phyloP scores from a whole-genome alignment of 2,888 invertebrate species.

The Cephus pulcher region DNA sequence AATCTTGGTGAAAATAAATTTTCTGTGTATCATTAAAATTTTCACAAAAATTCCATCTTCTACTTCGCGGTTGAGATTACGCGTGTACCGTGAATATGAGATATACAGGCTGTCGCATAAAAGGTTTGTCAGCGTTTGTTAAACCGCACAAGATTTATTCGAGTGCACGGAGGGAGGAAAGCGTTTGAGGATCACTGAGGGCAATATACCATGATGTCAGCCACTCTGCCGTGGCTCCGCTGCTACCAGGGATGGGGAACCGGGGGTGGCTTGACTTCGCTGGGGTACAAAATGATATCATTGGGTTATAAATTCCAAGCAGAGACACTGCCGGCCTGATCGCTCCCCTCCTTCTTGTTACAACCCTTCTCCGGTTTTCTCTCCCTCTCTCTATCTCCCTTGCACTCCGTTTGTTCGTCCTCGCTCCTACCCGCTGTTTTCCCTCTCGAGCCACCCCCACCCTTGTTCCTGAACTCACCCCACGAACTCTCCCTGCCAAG shows the following conservation, averaged over 20 bases:
- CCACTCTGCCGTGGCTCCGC: conserved; percentile 54
- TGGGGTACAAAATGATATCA: conserved; percentile 65
- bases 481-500: conserved; percentile 37
- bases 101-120: neutral
- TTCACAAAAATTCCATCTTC: neutral
- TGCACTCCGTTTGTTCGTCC: conserved; percentile 66
- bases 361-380: conserved; percentile 31
- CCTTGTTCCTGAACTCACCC: conserved; percentile 4
- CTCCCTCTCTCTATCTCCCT: conserved; percentile 57
- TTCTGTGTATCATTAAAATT: neutral
- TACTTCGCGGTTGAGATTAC: neutral
- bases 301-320: conserved; percentile 65
- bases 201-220: conserved; percentile 65
- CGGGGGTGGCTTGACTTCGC: conserved; percentile 59
- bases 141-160: conserved; percentile 43
- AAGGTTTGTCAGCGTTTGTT: neutral
- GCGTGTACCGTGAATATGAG: neutral
- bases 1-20: neutral
- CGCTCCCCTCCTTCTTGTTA: conserved; percentile 40
- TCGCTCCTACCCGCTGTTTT: conserved; percentile 34
- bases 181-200: conserved; percentile 63
- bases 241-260: conserved; percentile 40
- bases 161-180: conserved; percentile 36
- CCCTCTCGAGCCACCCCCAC: conserved; percentile 17
- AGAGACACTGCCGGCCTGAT: conserved; percentile 61